These are phyloP conservation scores for Neodon shergylaensis DNA, from an alignment of 2,113 vertebrate species.

Conservation along the genomic window DNA sequence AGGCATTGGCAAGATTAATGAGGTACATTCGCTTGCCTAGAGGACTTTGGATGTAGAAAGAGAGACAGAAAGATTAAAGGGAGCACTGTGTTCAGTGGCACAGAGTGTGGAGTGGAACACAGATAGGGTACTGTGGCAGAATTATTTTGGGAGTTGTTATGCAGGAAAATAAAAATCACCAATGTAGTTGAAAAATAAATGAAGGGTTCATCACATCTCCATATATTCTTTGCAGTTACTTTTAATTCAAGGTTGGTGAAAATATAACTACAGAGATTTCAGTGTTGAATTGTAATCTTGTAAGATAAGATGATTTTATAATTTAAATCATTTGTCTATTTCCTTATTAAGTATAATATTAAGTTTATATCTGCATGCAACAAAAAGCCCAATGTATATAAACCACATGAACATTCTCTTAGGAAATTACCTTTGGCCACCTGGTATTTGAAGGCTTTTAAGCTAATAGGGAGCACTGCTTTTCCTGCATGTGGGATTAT, in stretches of 20 bases:
- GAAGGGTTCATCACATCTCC: background rate
- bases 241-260: background rate
- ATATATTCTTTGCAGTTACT: background rate
- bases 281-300: background rate
- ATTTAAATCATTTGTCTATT: background rate
- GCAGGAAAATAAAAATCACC: background rate
- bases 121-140: background rate
- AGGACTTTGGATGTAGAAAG: background rate
- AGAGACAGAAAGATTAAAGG: background rate
- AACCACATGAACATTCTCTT: background rate
- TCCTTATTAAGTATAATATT: background rate
- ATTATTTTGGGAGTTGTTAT: background rate
- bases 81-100: too few species aligned
- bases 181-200: background rate
- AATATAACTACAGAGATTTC: background rate
- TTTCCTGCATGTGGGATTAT: accelerated
- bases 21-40: background rate
- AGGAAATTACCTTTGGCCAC: background rate
- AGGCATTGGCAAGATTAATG: background rate
- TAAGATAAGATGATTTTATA: background rate
- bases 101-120: background rate
- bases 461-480: background rate
- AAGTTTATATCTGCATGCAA: background rate
- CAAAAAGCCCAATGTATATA: background rate
- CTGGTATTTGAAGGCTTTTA: background rate